These are phyloP conservation scores for Lichenostomus cassidix DNA, from an alignment of 2,113 vertebrate species.

Conservation along the genomic window DNA sequence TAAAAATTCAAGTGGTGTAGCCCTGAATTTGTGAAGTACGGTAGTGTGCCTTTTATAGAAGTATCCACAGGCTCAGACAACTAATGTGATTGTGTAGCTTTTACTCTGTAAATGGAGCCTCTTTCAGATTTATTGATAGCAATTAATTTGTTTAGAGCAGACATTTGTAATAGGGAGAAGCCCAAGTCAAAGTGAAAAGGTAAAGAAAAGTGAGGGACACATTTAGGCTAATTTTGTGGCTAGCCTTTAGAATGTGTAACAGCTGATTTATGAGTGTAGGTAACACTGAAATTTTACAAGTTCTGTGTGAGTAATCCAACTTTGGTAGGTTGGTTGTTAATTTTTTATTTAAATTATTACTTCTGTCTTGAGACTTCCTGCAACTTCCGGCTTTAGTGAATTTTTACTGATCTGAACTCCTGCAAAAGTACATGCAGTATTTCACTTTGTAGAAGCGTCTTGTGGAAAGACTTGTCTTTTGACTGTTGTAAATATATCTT, in stretches of 20 bases:
- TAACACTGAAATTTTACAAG: neutral
- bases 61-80: neutral
- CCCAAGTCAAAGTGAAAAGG: neutral
- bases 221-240: neutral
- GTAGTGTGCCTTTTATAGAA: neutral
- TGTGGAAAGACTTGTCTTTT: neutral
- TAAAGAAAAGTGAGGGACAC: neutral
- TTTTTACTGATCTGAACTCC: neutral
- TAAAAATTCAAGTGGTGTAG: neutral
- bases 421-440: neutral
- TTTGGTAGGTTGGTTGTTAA: neutral
- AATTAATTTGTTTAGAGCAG: neutral
- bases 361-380: neutral
- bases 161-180: neutral
- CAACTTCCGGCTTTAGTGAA: neutral
- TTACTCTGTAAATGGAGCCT: neutral
- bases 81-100: neutral
- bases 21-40: neutral
- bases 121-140: neutral
- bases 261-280: neutral
- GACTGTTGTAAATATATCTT: neutral
- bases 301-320: neutral
- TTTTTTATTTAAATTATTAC: rapidly evolving
- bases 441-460: neutral
- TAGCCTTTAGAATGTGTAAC: neutral